Base-by-base conservation (phyloP, 2,888 invertebrate species). In the Papilio gigon region DNA sequence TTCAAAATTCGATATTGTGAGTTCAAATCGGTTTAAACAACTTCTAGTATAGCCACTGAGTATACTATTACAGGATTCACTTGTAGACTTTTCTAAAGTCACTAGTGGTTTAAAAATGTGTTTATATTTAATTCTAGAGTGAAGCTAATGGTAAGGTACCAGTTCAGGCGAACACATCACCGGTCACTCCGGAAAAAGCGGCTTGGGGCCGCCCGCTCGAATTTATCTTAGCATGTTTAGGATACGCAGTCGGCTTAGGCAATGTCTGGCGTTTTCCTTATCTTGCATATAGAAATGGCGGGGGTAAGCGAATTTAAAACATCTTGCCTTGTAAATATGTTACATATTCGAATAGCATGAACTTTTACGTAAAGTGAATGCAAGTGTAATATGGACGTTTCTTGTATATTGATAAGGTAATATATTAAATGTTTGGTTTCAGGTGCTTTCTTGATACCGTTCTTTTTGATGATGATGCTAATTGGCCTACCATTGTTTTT, bases 261-360 rank as follows among this genome's bases (percentile, higher is more conserved):
- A 96, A 96, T 83, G 95, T 96, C 59, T 95, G 95, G 95, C 92
- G 96, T 73, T 96, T 96, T 85, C 96, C 96, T 8, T 96, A 95
- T 83, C 91, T 96, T 60, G 94, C 94, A 79, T 96, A 96, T 84
- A 94, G 95, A 79, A 96, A 96, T 86, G 96, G 96, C 66, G 96
- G 96, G 81, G 96, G 96, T 95, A 86, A 88, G 93, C 72, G 12
- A 65, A 33, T 42, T 40, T 1, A 35, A 60, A 17, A 60, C n/a
- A n/a, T n/a, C n/a, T n/a, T n/a, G n/a, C n/a, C n/a, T n/a, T n/a
- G n/a, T n/a, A n/a, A n/a, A n/a, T n/a, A n/a, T n/a, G n/a, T n/a
- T n/a, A n/a, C n/a, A n/a, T n/a, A n/a, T n/a, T n/a, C n/a, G n/a
- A n/a, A n/a, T n/a, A n/a, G n/a, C n/a, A n/a, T n/a, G n/a, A n/a